Evolutionary conservation across 2,797 vertebrate genomes (phyloP), one percentile per base, ranked within the genome.

Genomic region (Pyrocephalus nanus): DNA sequence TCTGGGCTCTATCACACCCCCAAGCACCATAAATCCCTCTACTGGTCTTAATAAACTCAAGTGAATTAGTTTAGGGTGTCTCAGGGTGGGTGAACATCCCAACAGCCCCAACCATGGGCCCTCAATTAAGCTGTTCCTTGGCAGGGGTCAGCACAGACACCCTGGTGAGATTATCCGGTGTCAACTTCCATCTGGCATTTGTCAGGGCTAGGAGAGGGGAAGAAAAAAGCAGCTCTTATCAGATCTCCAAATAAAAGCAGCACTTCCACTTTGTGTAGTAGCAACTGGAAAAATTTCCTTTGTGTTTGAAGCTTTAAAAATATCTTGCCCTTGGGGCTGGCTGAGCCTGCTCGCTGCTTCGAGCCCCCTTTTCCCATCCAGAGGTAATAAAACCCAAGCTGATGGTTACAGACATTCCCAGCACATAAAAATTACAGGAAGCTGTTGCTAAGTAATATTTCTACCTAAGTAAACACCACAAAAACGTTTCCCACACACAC

Each of bases 381-480:
- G 75, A 82, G 81, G 93, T 74, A 84, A 85, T 91, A 93, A 96
- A 97, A 53, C 40, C 9, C 8, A 16, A 91, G 88, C 88, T 90
- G 32, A 48, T 21, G 80, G 92, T 79, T 75, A 95, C 91, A 96
- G 90, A 96, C 92, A 94, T 97, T 97, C 96, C 96, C 97, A 97
- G 97, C 96, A 95, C 88, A 89, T 55, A 87, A 96, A 96, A 97
- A 95, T 96, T 57, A 83, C 92, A 96, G 96, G 94, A 97, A 97
- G 91, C 86, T 92, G 96, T 97, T 96, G 97, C 96, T 97, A 97
- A 97, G 96, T 88, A 95, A 86, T 97, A 93, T 90, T 95, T 88
- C 92, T 96, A 96, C 96, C 95, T 95, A 91, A 96, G 95, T 93
- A 97, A 97, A 97, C 97, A 96, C 25, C 90, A 84, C 91, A 87